Evolutionary conservation across 2,888 invertebrate genomes (phyloP), one percentile per base, ranked within the genome.

Genomic region (Campoplex nolae): DNA sequence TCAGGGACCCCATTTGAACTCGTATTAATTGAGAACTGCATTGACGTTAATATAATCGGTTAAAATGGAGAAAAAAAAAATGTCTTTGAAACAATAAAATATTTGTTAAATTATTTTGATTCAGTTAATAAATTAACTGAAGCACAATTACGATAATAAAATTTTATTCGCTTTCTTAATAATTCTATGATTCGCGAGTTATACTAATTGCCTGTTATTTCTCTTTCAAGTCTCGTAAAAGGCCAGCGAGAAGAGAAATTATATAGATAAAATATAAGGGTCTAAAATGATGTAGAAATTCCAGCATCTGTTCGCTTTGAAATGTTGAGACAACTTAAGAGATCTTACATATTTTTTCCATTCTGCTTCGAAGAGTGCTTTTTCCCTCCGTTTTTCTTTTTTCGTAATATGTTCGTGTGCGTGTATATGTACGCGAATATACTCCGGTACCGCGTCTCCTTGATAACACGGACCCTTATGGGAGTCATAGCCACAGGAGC

Each of bases 281-380:
- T 62, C 32, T 32, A 32, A 62, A 62, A 32, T 32, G 62, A 68
- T 42, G 2, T 38, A 42, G 23, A 68, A 68, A 38, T 68, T 42
- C 16, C 62, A 13, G 16, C 62, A 16, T 62, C 62, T 62, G 13
- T 62, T 62, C 32, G 16, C 62, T n/a, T 32, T 32, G 32, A 62
- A 62, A 62, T 62, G 32, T 32, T 1, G n/a, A 32, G 62, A 62
- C 62, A 62, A 62, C 32, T 62, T 62, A 62, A 32, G 62, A 32
- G 32, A 62, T 62, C 62, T 62, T 62, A 62, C 32, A 32, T 62
- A 32, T 62, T 62, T 62, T 62, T 62, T 62, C 62, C 32, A 32
- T 62, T 62, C 8, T 51, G 71, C 48, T 42, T 42, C 38, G n/a
- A 23, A 68, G 67, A 42, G 23, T 42, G 42, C 45, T 28, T 42